phyloP scores from a whole-genome alignment of 2,113 vertebrate genomes.

The Laticauda laticaudata region DNA sequence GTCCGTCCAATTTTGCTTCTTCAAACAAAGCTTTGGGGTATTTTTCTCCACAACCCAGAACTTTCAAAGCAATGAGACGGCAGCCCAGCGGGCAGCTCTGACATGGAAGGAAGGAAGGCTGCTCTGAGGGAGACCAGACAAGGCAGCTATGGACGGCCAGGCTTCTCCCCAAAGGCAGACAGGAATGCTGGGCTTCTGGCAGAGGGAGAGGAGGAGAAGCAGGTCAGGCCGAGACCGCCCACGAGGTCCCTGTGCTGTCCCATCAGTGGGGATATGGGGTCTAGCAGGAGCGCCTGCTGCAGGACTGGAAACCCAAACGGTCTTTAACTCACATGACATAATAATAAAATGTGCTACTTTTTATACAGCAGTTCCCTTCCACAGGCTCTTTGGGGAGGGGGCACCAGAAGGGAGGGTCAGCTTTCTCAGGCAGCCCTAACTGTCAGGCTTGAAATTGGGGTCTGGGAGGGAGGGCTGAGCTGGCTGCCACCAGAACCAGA shows the following conservation, averaged over 20 bases:
- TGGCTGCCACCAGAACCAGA: not conserved
- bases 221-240: accelerated
- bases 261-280: not conserved
- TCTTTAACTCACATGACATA: not conserved
- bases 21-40: not conserved
- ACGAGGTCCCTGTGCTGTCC: accelerated
- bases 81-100: not conserved
- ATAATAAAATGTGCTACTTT: not conserved
- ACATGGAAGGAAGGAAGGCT: too few relatives aligned
- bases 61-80: accelerated
- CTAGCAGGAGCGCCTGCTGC: accelerated
- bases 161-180: not conserved
- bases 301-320: not conserved
- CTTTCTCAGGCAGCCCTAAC: not conserved
- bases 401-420: not conserved
- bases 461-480: not conserved
- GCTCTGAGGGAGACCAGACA: accelerated
- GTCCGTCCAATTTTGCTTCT: not conserved
- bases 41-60: accelerated
- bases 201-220: accelerated
- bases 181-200: not conserved
- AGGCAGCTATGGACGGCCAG: not conserved
- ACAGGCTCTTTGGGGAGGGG: not conserved
- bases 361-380: not conserved
- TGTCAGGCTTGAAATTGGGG: not conserved